Base-by-base conservation (phyloP, 2,888 invertebrate genomes). In the Cylindroiulus punctatus region DNA sequence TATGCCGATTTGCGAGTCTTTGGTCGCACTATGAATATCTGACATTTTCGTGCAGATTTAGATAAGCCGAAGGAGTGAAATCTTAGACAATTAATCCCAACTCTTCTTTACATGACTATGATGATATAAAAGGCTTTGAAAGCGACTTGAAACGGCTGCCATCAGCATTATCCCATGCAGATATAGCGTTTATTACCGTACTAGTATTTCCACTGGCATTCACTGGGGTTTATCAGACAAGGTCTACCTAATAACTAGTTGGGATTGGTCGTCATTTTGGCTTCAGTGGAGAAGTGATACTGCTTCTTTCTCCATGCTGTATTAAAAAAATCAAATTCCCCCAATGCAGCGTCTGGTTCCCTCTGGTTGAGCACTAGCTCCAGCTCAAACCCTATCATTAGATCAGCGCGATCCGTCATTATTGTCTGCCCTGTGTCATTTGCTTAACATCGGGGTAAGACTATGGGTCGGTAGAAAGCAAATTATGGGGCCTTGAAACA, bases 401-500 rank as follows among this genome's bases (percentile, higher is more conserved):
- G 52, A 52, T n/a, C n/a, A 52, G 52, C 57, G 47, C 44, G 26
- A 84, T 84, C 84, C 84, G 84, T 84, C 84, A 84, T 84, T 84
- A 84, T 84, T 84, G 84, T 52, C 84, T 52, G 84, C 52, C 47
- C 52, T 26, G 52, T 84, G 84, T 84, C 84, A 84, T 84, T 84
- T 52, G 52, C 84, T 84, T 84, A 83, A 82, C 36, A 82, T 36
- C 17, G 42, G 82, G 82, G 82, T 65, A 82, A 82, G 36, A 82
- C 65, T 65, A 65, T 65, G 65, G 65, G 65, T 65, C 26, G 65
- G 65, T 26, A 36, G 40, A 82, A 36, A 42, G 82, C 82, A 82
- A 82, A 82, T 82, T 82, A 82, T 82, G 82, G 82, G 82, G 36
- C 82, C 42, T 82, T 82, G 82, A 36, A 36, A 82, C 40, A 82